A percentile compares a stretch with the other conserved stretches of the same genome.
phyloP scores from a whole-genome alignment of 2,797 vertebrate genomes.

The Tinamus major region DNA sequence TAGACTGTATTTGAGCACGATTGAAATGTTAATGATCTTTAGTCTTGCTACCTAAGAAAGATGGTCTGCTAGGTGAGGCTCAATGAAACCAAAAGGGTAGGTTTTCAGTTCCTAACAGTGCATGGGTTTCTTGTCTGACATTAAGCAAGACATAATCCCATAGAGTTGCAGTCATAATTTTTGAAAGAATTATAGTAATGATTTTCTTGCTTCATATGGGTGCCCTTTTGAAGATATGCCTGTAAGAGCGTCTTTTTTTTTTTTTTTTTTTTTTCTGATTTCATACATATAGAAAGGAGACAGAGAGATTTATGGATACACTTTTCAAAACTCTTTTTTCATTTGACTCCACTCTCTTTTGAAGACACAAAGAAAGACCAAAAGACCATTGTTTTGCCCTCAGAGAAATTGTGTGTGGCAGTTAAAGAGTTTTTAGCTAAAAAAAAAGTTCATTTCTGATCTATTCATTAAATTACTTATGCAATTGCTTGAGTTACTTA shows the following conservation, averaged over 20 bases:
- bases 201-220: background rate
- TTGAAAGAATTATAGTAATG: background rate
- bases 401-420: background rate
- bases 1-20: background rate
- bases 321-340: background rate
- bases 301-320: background rate
- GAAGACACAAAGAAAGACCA: background rate
- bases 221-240: background rate
- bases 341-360: background rate
- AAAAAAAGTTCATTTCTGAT: background rate
- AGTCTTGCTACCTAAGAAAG: background rate
- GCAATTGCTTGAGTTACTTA: background rate
- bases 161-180: background rate
- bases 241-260: accelerated
- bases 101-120: background rate
- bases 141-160: background rate
- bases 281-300: background rate
- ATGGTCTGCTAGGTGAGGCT: background rate
- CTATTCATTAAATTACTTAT: background rate
- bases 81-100: background rate
- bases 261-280: background rate
- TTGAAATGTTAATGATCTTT: background rate
- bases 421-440: background rate
- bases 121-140: background rate
- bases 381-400: background rate